Base-by-base conservation (phyloP, 2,113 vertebrate genomes). In the Oceanites oceanicus region DNA sequence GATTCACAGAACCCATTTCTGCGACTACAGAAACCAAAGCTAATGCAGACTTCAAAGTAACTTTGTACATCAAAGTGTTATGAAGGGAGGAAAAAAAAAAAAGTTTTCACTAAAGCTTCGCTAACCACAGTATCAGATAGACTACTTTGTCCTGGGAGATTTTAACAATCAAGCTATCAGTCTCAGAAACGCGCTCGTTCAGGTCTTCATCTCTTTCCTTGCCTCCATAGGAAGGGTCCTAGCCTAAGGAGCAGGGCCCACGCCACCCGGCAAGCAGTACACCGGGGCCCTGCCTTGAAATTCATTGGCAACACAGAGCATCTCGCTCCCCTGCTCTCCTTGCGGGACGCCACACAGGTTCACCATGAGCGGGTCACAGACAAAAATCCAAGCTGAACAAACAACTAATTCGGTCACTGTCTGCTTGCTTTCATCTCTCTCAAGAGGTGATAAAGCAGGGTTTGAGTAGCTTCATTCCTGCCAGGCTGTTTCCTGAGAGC, bases 401-500 rank as follows among this genome's bases (percentile, higher is more conserved):
- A n/a, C 34, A 74, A 42, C 38, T 32, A 11, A 36, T 58, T 55
- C 2, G 2, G 26, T 11, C 7, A 8, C 40, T 34, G 0, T 0
- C n/a, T 55, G 27, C 44, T 61, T 78, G 34, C 53, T 53, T 59
- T 53, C 44, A 19, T 19, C 56, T 58, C 72, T 62, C 42, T 27
- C 9, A 23, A 63, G 52, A 71, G 30, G 45, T 30, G 47, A 45
- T 32, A 56, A 66, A 9, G 32, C 20, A 36, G 26, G n/a, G 36
- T n/a, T 40, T 50, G 25, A 87, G 56, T 4, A 58, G 63, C 59
- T 50, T 81, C 40, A 20, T 15, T 42, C 55, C 63, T 36, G 36
- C 20, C 38, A 45, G 36, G 63, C 62, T 34, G n/a, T 45, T 75
- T 55, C 15, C 50, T 10, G 14, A 61, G 49, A 8, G 49, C 49